A percentile compares a stretch with the other conserved stretches of the same genome.
Conservation (phyloP, 2,113 vertebrate species). For the Cepphus grylle region DNA sequence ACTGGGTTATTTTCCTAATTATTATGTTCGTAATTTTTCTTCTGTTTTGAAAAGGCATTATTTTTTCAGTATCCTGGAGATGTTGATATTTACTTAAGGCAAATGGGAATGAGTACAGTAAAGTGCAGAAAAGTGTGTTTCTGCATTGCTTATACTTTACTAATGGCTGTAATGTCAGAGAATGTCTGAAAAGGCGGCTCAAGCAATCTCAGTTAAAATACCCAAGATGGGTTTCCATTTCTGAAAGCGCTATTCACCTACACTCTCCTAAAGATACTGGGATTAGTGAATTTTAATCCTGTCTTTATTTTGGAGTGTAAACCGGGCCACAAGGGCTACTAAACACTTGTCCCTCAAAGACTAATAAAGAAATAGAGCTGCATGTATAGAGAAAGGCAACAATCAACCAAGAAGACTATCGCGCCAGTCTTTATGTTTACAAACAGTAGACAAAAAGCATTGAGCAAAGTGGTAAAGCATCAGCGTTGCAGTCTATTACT, state of each 20-base stretch:
- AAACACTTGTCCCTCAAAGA: background rate
- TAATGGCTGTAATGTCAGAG: background rate
- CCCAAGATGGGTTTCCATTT: background rate
- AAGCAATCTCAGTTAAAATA: background rate
- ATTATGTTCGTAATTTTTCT: background rate
- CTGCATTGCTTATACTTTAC: background rate
- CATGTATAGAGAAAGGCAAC: background rate
- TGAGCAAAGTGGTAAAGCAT: background rate
- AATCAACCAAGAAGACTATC: background rate
- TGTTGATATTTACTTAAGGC: background rate
- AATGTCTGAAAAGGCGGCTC: background rate
- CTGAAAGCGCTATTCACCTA: background rate
- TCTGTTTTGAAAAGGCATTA: background rate
- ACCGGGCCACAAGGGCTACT: background rate
- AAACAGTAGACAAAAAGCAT: background rate
- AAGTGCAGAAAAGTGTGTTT: background rate
- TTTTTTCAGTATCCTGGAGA: background rate
- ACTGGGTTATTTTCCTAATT: background rate
- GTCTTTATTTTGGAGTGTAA: background rate
- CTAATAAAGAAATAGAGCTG: background rate
- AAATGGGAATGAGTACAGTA: background rate
- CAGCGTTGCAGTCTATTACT: background rate
- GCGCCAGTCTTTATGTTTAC: background rate
- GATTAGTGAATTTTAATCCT: background rate
- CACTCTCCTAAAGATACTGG: background rate